Percentiles rank a stretch among this genome's conserved stretches.
Conservation (phyloP, 2,888 invertebrate genomes). For the Pachymerium ferrugineum region DNA sequence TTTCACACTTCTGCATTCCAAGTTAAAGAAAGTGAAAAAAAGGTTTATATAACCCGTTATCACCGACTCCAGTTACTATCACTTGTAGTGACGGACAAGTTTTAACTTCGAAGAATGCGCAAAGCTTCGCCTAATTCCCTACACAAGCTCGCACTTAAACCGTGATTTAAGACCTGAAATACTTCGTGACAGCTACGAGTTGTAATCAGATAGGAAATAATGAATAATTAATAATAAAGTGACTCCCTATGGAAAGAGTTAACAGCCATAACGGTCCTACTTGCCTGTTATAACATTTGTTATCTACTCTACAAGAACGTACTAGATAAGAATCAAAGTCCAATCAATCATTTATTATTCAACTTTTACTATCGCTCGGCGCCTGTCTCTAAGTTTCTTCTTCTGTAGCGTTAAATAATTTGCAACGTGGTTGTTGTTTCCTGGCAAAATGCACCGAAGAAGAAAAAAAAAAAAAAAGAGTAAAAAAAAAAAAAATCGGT, state of each 20-base stretch:
- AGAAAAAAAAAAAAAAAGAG: neutral
- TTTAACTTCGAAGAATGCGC: too few relatives aligned
- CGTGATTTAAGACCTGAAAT: slow-evolving; percentile 6
- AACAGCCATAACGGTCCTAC: neutral
- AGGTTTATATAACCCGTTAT: too few relatives aligned
- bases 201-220: slow-evolving; percentile 10
- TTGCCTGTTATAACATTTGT: slow-evolving; percentile 18
- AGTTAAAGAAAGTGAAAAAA: neutral
- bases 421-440: neutral
- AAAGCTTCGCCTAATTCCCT: too few relatives aligned
- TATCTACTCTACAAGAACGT: neutral
- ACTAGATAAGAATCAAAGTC: neutral
- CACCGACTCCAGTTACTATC: too few relatives aligned
- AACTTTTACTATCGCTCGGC: neutral
- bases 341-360: slow-evolving; percentile 24
- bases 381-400: neutral
- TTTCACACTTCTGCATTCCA: neutral
- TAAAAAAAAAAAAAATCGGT: neutral
- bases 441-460: neutral
- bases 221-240: neutral
- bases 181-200: neutral
- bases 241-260: neutral
- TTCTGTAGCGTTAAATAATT: neutral
- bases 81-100: neutral
- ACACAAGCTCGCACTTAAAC: too few relatives aligned